These are phyloP conservation scores for Malaclemys terrapin DNA, from an alignment of 2,113 vertebrate genomes.

Conservation along the genomic window DNA sequence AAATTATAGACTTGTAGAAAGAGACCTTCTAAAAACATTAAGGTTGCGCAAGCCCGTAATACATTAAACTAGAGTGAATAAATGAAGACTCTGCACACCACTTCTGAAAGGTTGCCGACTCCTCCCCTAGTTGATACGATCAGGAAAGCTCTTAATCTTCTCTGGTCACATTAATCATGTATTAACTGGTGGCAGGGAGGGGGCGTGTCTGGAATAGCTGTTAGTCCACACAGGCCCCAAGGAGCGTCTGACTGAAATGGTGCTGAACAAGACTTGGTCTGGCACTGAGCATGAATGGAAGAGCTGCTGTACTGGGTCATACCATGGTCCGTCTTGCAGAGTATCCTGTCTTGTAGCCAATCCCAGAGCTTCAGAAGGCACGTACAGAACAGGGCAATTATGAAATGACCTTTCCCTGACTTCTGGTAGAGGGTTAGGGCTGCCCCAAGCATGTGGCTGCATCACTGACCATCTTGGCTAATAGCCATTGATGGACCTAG, in stretches of 20 bases:
- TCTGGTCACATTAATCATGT: background rate
- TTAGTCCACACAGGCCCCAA: background rate
- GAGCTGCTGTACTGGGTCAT: background rate
- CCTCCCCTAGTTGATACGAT: background rate
- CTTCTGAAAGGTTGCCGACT: too few species aligned
- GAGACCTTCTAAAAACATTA: too few species aligned
- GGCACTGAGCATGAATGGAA: background rate
- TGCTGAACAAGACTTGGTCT: background rate
- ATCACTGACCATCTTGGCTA: too few species aligned
- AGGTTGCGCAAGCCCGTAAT: rapidly evolving
- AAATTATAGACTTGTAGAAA: too few species aligned
- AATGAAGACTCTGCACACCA: too few species aligned
- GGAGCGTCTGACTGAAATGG: background rate
- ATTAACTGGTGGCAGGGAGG: background rate
- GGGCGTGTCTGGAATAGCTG: background rate
- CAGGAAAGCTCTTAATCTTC: background rate
- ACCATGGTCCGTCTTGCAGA: background rate
- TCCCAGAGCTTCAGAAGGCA: background rate
- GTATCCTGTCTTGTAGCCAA: background rate
- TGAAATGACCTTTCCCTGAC: background rate
- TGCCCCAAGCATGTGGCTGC: background rate
- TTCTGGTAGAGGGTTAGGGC: background rate
- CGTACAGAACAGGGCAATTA: background rate
- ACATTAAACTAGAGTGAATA: too few species aligned
- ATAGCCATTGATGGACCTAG: background rate